Conservation (phyloP, 2,888 invertebrate species). For the Dicycla oo region DNA sequence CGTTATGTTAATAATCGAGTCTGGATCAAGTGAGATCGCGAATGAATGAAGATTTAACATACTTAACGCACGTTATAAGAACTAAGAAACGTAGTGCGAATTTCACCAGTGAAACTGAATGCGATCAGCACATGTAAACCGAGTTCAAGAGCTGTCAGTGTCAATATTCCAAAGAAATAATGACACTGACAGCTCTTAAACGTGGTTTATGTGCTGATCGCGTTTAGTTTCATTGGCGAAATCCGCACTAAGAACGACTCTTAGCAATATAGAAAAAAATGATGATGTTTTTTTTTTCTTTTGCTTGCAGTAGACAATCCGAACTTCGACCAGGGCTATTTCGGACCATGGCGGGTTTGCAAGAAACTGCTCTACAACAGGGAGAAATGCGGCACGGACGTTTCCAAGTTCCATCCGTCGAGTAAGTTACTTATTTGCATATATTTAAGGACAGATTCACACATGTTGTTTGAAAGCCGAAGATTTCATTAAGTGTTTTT, state of each 20-base stretch:
- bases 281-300: slow-evolving; percentile 38
- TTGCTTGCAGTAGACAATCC: slow-evolving; percentile 90
- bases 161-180: no score
- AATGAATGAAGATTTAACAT: not conserved
- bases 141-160: no score
- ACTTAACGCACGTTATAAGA: not conserved
- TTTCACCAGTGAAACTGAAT: no score
- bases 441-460: slow-evolving; percentile 32
- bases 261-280: not conserved
- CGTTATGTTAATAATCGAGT: not conserved
- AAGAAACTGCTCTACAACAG: slow-evolving; percentile 95
- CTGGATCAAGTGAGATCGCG: not conserved
- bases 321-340: slow-evolving; percentile 95
- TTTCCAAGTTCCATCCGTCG: slow-evolving; percentile 94
- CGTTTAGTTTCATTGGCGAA: no score
- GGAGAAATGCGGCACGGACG: slow-evolving; percentile 95
- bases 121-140: no score
- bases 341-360: slow-evolving; percentile 97
- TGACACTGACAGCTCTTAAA: no score
- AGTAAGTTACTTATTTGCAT: slow-evolving; percentile 90
- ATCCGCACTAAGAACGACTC: not conserved
- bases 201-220: no score
- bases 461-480: slow-evolving; percentile 39
- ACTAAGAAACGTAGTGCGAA: no score
- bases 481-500: slow-evolving; percentile 16